Conservation (phyloP, 2,888 invertebrate species). For the Celastrina argiolus region DNA sequence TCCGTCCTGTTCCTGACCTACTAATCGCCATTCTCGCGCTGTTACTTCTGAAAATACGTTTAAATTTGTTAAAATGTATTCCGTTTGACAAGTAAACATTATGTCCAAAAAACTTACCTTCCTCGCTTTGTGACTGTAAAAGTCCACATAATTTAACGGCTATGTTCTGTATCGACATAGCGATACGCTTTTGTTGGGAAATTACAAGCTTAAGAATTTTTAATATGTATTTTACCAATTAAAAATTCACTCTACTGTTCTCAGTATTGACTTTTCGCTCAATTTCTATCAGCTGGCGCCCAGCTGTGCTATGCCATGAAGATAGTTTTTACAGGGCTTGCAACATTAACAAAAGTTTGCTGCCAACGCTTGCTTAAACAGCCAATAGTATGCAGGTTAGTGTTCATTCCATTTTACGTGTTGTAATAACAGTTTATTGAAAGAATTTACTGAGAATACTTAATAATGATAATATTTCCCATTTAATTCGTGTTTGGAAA, state of each 20-base stretch:
- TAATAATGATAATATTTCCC: neutral
- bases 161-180: conserved; percentile 72
- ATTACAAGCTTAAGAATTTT: conserved; percentile 27
- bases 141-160: conserved; percentile 78
- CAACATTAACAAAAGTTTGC: conserved; percentile 45
- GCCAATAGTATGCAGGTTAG: conserved; percentile 51
- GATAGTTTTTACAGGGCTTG: conserved; percentile 41
- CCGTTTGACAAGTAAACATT: neutral
- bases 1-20: conserved; percentile 89
- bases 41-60: conserved; percentile 67
- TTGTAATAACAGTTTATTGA: neutral
- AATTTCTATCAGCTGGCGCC: conserved; percentile 73
- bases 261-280: conserved; percentile 60
- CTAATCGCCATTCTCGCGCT: conserved; percentile 86
- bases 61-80: neutral
- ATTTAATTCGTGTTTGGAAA: neutral
- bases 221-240: neutral
- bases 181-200: conserved; percentile 39
- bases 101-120: conserved; percentile 52
- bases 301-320: conserved; percentile 67
- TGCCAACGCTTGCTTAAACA: conserved; percentile 33
- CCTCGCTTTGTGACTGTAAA: conserved; percentile 65
- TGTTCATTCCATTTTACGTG: conserved; percentile 42
- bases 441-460: neutral
- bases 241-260: neutral